These are phyloP conservation scores for Sarcophaga carnaria DNA, from an alignment of 2,888 invertebrate species.

Conservation along the genomic window DNA sequence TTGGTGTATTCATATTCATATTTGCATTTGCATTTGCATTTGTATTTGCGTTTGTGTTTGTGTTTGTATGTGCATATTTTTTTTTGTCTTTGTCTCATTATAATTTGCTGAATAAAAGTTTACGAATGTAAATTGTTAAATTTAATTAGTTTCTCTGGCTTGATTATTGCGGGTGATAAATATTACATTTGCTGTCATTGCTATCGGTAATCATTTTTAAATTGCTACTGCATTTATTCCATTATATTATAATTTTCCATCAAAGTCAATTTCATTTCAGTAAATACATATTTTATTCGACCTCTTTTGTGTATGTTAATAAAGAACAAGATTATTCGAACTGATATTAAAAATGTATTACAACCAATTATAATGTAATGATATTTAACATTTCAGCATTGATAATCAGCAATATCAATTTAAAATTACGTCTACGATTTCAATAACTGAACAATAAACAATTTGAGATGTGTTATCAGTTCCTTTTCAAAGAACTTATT, in stretches of 20 bases:
- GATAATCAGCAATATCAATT: neutral
- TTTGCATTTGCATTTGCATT: neutral
- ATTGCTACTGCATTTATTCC: neutral
- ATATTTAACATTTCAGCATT: neutral
- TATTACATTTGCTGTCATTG: conserved; percentile 40
- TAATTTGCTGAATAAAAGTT: conserved; percentile 16
- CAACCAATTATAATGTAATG: conserved; percentile 1
- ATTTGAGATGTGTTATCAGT: too few species aligned
- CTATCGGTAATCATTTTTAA: conserved; percentile 18
- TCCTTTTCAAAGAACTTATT: too few species aligned
- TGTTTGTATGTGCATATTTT: neutral
- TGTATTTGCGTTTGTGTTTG: neutral
- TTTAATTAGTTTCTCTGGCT: conserved; percentile 55
- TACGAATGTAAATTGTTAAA: conserved; percentile 44
- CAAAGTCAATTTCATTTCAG: neutral
- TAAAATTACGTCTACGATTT: neutral
- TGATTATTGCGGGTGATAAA: conserved; percentile 58
- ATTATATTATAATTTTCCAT: neutral
- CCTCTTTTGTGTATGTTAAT: neutral
- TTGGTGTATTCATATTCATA: neutral
- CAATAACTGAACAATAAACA: neutral
- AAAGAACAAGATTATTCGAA: neutral
- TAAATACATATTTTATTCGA: neutral
- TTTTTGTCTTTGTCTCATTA: neutral
- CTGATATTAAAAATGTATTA: neutral